Base-by-base conservation (phyloP, 2,888 invertebrate species). In the Melieria omissa region DNA sequence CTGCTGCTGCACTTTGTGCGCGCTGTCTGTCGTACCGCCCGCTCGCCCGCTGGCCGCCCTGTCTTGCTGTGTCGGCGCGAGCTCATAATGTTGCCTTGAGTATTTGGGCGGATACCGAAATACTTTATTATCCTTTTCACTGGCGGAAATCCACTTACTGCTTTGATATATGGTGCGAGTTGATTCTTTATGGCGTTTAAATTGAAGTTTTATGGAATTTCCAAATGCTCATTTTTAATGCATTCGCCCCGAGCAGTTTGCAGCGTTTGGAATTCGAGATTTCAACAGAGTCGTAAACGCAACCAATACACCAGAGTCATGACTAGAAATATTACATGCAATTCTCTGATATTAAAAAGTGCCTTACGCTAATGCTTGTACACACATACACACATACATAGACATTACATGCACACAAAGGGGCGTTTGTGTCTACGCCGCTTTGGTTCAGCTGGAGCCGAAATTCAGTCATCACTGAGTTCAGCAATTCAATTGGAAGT, bases 191-290 rank as follows among this genome's bases (percentile, higher is more conserved):
- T 69, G 69, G 69, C 62, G 52, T 69, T 69, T 69, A 69, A 69
- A 69, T 69, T 69, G 69, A 69, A 69, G 62, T 69, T 69, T 69
- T 69, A 69, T 63, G 69, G 69, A 61, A 52, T 62, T 67, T 58
- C 14, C 66, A 6, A 61, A 62, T 47, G 62, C 54, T 69, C 62
- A 69, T 69, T 69, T 63, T 69, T 69, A 69, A 69, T 69, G 62
- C 69, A 62, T 69, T 62, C 61, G 62, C 69, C 12, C 5, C 14
- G 52, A 52, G 14, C n/a, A n/a, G 12, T 52, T 52, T 1, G 12
- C 52, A 8, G 5, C 5, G 6, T 52, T 52, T 29, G 29, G 2
- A 29, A 29, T 29, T 29, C 29, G 29, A 29, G 29, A 29, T 29
- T 29, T 29, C 29, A 29, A 29, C 29, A 29, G 29, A 29, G 29